Conservation (phyloP, 2,113 vertebrate species). For the Ptilonorhynchus violaceus region DNA sequence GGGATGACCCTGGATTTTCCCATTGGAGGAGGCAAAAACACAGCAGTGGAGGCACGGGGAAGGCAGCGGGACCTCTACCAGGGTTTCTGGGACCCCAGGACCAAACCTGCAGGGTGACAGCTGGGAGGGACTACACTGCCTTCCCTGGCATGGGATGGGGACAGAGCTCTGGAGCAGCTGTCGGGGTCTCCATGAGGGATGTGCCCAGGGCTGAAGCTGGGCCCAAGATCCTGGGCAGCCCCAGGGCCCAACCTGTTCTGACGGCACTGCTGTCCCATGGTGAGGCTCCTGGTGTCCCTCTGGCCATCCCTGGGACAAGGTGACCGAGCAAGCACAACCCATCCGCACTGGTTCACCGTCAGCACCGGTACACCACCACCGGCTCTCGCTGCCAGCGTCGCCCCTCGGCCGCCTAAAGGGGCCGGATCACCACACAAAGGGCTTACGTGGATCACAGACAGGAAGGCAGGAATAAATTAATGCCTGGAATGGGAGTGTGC, state of each 20-base stretch:
- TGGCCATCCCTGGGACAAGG: not conserved
- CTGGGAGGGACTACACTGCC: not conserved
- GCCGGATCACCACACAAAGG: not conserved
- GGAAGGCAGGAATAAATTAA: constrained; percentile 7
- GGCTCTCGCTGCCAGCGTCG: not conserved
- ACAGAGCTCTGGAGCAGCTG: not conserved
- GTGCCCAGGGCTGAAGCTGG: not conserved
- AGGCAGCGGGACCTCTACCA: not conserved
- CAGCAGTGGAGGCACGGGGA: accelerated
- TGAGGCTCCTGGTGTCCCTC: not conserved
- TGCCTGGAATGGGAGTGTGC: not conserved
- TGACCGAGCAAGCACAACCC: accelerated
- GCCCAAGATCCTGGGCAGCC: not conserved
- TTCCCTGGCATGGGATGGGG: accelerated
- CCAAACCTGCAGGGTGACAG: not conserved
- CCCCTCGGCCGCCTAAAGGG: not conserved
- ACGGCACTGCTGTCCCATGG: not conserved
- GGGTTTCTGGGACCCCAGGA: not conserved
- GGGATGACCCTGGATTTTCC: not conserved
- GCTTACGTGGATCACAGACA: not conserved
- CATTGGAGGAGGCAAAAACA: not conserved
- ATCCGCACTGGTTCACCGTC: not conserved
- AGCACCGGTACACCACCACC: not conserved
- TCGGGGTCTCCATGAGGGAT: accelerated
- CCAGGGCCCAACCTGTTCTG: not conserved